Base-by-base conservation (phyloP, 2,888 invertebrate genomes). In the Himalopsyche japonica region DNA sequence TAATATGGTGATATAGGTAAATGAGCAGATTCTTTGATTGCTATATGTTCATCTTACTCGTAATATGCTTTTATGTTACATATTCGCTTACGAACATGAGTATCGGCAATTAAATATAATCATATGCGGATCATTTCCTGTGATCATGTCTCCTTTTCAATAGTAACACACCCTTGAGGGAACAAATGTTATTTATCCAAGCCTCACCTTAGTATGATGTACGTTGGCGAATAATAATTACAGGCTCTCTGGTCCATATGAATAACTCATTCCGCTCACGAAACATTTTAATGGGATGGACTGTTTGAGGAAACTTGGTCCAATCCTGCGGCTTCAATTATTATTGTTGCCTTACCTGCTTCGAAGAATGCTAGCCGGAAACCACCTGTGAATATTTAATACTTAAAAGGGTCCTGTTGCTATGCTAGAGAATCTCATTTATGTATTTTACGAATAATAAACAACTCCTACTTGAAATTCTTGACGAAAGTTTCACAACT, bases 281-380 rank as follows among this genome's bases (percentile, higher is more conserved):
- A 15, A 30, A 70, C 30, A 70, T 70, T 70, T 70, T 30, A 70
- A 70, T 70, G 70, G 70, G 70, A 70, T 70, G 70, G 30, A 70
- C 70, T 70, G 70, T 70, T 70, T 64, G 64, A 79, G 48, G 76
- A 82, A 76, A 70, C 70, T 27, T 70, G 70, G 70, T 70, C 70
- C 70, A 70, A 70, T 70, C 70, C 30, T 70, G 70, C 70, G 70
- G 70, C 24, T 70, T 70, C 70, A 70, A 70, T 70, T 70, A 70
- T 70, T 70, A 70, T 70, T 70, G 70, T 70, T 70, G 70, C 70
- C 70, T 70, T 70, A 70, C 70, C 70, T 70, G 70, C 30, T 70
- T 70, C 70, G 70, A 70, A 70, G 85, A 86, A 86, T 86, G 85
- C 57, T 77, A 76, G 78, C 84, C 85, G 85, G 85, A 86, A 86